Evolutionary conservation across 2,113 vertebrate species (phyloP), one percentile per base, ranked within the genome.

Genomic region (Tringa solitaria): DNA sequence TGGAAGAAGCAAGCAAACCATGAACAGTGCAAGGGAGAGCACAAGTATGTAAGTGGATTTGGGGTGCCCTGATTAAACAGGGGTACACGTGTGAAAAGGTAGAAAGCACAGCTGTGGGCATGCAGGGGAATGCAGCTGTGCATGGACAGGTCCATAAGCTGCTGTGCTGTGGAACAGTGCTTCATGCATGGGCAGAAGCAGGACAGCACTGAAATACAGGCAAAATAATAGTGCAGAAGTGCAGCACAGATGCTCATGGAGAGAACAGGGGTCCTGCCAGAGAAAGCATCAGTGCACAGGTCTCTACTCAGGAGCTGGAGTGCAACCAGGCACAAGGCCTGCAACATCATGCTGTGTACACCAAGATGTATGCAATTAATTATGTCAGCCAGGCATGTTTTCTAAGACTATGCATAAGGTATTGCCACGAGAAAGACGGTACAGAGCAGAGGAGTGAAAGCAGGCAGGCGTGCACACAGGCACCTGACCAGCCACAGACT

Each of bases 221-320:
- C 51, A 50, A 28, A 70, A 22, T 9, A 87, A 64, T 53, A 61
- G 28, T 8, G 28, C 45, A 59, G 45, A 46, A 65, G 37, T 3
- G 11, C 56, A 26, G 64, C n/a, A 54, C 0, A 0, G 72, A 18
- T 16, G 37, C 20, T 39, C 8, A 8, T 0, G 12, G 22, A 23
- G 50, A 88, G n/a, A 60, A 48, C 18, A 54, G n/a, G 35, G 17
- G 54, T 69, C 23, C 61, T 81, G 32, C 30, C 54, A 81, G n/a
- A 33, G 41, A 19, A 27, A 27, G 32, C 1, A 4, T 13, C 32
- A 9, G 33, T 22, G 61, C 28, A 26, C 2, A 3, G 41, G 43
- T 33, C 7, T 13, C 22, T 15, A 2, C 48, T 14, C 19, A 1
- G 0, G 74, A 79, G 60, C 46, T 37, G 39, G 35, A 67, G 59